Evolutionary conservation across 2,888 invertebrate species (phyloP), one percentile per base, ranked within the genome.

Genomic region (Hermaeophaga mercurialis): DNA sequence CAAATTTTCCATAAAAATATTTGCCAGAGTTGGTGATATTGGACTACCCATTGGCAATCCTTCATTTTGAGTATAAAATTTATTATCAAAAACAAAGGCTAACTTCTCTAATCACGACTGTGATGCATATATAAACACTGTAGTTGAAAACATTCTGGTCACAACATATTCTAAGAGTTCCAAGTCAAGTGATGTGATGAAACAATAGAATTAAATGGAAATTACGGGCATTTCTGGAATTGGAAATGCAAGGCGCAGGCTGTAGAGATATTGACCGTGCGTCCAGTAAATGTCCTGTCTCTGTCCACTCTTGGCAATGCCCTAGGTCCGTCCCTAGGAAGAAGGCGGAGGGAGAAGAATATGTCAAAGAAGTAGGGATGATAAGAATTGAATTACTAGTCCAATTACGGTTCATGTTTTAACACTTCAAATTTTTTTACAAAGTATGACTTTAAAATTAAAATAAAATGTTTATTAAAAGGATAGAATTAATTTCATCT

Each of bases 201-300:
- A 50, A 50, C 50, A 50, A 50, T 41, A 24, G 44, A 52, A 43
- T 7, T 34, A 52, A 44, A 43, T 33, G 52, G 33, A 43, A 43
- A 52, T 43, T 43, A 43, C 31, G 41, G 41, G 54, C 44, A 58
- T 58, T 54, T 58, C 44, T 54, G 36, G 49, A 54, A 58, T 58
- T 49, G 54, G 58, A 58, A 58, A 54, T 58, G 54, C 64, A 69
- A 65, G 67, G 70, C 68, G 70, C 69, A 68, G 69, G 68, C 67
- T 66, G 67, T 67, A 59, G 66, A 66, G 68, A 68, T 68, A 70
- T 69, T 66, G 68, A 69, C 70, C 68, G 67, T 63, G 54, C 43
- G 62, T 52, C 52, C 52, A 52, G 33, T 52, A 56, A 62, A 57
- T 68, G 68, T 70, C 70, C 70, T 65, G 65, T 66, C 59, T 65